Percentiles rank a stretch among this genome's conserved stretches.
phyloP scores from a whole-genome alignment of 2,797 vertebrate genomes.

The Falco naumanni region DNA sequence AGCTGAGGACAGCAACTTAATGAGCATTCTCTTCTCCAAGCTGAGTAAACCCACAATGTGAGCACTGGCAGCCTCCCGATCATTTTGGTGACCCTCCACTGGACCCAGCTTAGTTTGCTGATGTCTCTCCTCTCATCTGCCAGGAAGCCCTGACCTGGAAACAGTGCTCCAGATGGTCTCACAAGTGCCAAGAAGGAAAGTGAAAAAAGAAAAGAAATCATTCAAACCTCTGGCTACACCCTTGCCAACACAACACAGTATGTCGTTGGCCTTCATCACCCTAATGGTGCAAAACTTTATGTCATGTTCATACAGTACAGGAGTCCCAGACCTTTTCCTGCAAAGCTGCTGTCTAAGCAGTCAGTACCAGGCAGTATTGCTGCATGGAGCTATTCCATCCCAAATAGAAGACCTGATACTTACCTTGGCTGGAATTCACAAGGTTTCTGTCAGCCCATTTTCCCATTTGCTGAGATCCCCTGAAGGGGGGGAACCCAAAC shows the following conservation, averaged over 20 bases:
- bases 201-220: too few species aligned
- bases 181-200: too few species aligned
- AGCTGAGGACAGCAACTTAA: neutral
- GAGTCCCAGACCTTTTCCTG: neutral
- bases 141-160: too few species aligned
- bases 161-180: too few species aligned
- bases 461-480: neutral
- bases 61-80: neutral
- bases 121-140: too few species aligned
- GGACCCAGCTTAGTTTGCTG: too few species aligned
- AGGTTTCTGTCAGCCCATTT: neutral
- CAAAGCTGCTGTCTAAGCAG: neutral
- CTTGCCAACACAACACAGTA: rapidly evolving
- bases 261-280: neutral
- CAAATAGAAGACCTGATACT: neutral
- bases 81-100: neutral
- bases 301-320: neutral
- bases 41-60: neutral
- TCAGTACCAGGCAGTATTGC: neutral
- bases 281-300: neutral
- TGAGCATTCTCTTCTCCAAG: neutral
- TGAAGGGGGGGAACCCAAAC: neutral
- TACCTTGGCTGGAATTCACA: neutral
- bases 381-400: neutral
- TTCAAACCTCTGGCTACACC: neutral